Evolutionary conservation across 2,113 vertebrate species (phyloP).

Genomic region (Meles meles): DNA sequence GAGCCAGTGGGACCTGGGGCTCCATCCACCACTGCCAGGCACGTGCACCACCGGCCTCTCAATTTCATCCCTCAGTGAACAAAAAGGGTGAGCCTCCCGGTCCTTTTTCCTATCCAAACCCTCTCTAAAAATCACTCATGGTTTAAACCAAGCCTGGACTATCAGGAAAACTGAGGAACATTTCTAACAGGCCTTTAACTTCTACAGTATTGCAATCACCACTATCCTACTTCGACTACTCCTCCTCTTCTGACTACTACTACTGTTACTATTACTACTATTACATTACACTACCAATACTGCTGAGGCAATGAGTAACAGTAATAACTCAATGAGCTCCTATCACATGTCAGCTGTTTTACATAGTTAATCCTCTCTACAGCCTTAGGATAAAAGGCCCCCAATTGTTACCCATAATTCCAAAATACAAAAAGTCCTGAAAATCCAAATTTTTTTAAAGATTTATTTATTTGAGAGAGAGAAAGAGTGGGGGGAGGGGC

Average conservation of each 20-base stretch:
- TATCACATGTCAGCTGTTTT: not conserved
- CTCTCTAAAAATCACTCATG: not conserved
- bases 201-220: not conserved
- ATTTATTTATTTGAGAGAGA: not conserved
- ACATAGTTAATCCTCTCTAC: not conserved
- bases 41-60: not conserved
- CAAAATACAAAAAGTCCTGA: slow-evolving; percentile 1
- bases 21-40: not conserved
- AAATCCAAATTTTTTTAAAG: not conserved
- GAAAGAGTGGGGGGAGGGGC: not conserved
- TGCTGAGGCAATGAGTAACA: not conserved
- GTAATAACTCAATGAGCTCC: not conserved
- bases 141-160: not conserved
- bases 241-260: not conserved
- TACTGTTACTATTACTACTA: not conserved
- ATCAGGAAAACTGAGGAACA: not conserved
- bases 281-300: not conserved
- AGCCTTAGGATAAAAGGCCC: not conserved
- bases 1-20: not conserved
- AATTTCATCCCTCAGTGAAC: not conserved
- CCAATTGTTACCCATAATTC: not conserved
- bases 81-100: not conserved
- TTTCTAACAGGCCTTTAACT: not conserved
- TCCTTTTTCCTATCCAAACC: not conserved
- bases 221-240: not conserved